Evolutionary conservation across 1,140 invertebrate species (phyloP), one percentile per base, ranked within the genome.

Genomic region (Formica selysi): DNA sequence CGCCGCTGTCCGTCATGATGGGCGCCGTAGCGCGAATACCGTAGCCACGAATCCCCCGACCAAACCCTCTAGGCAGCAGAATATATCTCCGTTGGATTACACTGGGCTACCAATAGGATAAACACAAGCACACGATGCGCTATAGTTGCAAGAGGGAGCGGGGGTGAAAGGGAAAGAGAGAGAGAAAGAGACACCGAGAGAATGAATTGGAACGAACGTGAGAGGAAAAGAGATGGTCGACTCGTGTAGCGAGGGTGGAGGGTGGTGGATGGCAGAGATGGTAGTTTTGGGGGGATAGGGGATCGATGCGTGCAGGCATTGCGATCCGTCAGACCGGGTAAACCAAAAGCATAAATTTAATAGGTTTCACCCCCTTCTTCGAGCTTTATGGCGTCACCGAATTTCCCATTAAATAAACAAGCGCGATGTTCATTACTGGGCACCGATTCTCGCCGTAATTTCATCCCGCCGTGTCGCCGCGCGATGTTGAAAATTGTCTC

Each of bases 391-490:
- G 94, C 92, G 92, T 93, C 93, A 92, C 93, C 94, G 93, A 95
- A 95, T 95, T 95, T 94, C 93, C 94, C 93, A 95, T 95, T 95
- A 94, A 95, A 95, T 95, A 95, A 95, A 95, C 94, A 95, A 95
- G 93, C 94, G 90, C 93, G 91, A 93, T 94, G 93, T 95, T 95
- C 94, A 95, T 95, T 95, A 94, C 92, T 86, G 89, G 85, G 70
- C 88, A 86, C 78, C 90, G 89, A 88, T 80, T 81, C 90, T 87
- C 90, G 74, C 71, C 71, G 68, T 74, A 83, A 83, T 83, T 83
- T 38, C 85, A 48, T 26, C 68, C 38, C 19, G 10, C 54, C 19
- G 6, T 64, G 64, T 78, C 83, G 57, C 19, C 57, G 64, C 51
- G 16, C 90, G 91, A 85, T 85, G 73, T 54, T 71, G 71, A 71